Evolutionary conservation across 2,797 vertebrate genomes (phyloP).

Genomic region (Enteromius thamalakanensis): DNA sequence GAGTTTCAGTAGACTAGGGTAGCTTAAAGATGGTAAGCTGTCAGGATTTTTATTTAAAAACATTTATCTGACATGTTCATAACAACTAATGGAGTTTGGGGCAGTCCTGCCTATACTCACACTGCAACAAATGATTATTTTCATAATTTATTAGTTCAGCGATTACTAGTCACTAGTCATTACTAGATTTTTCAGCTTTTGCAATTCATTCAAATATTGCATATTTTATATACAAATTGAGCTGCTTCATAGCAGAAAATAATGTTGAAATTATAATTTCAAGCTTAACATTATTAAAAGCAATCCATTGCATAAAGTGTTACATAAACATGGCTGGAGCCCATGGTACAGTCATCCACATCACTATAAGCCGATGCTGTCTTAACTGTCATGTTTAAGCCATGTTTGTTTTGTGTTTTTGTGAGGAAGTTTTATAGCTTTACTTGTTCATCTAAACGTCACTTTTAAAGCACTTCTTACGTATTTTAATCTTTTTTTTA

Average conservation of each 20-base stretch:
- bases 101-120: not conserved
- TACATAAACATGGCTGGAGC: not conserved
- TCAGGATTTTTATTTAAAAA: not conserved
- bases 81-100: not conserved
- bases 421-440: not conserved
- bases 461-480: not conserved
- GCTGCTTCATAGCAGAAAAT: not conserved
- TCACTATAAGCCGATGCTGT: not conserved
- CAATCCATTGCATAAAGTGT: not conserved
- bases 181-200: not conserved
- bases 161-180: not conserved
- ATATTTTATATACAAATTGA: not conserved
- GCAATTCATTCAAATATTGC: not conserved
- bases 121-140: not conserved
- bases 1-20: not conserved
- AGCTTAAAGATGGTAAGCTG: no score
- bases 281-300: not conserved
- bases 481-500: not conserved
- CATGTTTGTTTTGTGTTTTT: not conserved
- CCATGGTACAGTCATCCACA: not conserved
- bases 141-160: not conserved
- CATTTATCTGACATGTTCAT: not conserved
- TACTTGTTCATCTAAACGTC: not conserved
- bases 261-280: not conserved
- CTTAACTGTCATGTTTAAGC: not conserved